phyloP scores from a whole-genome alignment of 2,888 invertebrate species.

The Crepidodera aurea region DNA sequence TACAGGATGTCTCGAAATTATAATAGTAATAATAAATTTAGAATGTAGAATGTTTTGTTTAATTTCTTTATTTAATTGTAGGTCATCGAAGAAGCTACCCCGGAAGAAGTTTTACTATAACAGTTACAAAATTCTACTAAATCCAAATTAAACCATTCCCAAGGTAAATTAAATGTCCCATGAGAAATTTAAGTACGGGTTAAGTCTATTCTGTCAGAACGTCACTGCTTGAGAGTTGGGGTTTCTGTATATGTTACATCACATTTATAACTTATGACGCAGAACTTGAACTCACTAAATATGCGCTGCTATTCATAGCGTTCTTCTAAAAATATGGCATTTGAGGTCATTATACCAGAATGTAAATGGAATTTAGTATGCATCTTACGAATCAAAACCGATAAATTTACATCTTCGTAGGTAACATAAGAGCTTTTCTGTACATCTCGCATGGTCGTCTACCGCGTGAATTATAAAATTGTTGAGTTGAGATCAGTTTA shows the following conservation, averaged over 20 bases:
- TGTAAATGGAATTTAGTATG: conserved; percentile 37
- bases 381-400: conserved; percentile 17
- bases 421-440: conserved; percentile 22
- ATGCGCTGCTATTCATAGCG: conserved; percentile 46
- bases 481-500: background rate
- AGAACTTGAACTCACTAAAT: conserved; percentile 43
- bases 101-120: too few relatives aligned
- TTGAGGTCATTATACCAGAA: conserved; percentile 49
- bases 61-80: too few relatives aligned
- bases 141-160: too few relatives aligned
- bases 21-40: too few relatives aligned
- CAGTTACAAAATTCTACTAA: too few relatives aligned
- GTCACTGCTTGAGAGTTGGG: background rate
- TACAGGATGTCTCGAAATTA: too few relatives aligned
- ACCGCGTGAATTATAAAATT: conserved; percentile 5
- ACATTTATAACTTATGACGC: conserved; percentile 25
- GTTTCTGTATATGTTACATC: conserved; percentile 35
- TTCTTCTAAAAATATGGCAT: conserved; percentile 49
- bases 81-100: too few relatives aligned
- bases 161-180: too few relatives aligned
- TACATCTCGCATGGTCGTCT: background rate
- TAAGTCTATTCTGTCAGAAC: too few relatives aligned
- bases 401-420: conserved; percentile 30
- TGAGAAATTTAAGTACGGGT: too few relatives aligned
- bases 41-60: too few relatives aligned